These are phyloP conservation scores for Sphinx pinastri DNA, from an alignment of 2,888 invertebrate genomes.

Conservation along the genomic window DNA sequence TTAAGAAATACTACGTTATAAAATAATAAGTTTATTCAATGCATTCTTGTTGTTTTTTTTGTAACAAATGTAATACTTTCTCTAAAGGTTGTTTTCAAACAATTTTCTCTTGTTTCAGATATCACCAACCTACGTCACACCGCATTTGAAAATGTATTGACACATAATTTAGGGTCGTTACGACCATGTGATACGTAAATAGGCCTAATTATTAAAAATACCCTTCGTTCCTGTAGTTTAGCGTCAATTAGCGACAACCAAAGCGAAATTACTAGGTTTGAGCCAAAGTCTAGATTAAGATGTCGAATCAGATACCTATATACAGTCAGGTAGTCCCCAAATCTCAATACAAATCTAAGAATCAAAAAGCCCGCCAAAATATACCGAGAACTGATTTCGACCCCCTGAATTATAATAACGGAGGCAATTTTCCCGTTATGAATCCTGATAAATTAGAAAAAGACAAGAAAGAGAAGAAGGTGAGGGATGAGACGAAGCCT, in stretches of 20 bases:
- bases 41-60: too few relatives aligned
- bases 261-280: slow-evolving; percentile 44
- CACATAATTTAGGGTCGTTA: slow-evolving; percentile 26
- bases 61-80: too few relatives aligned
- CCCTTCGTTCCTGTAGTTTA: slow-evolving; percentile 71
- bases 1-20: too few relatives aligned
- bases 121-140: slow-evolving; percentile 24
- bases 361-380: slow-evolving; percentile 48
- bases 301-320: slow-evolving; percentile 80
- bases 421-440: slow-evolving; percentile 65
- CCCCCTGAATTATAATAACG: slow-evolving; percentile 86
- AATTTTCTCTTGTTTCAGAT: slow-evolving; percentile 46
- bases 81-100: background rate
- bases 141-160: slow-evolving; percentile 27
- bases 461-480: slow-evolving; percentile 50
- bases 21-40: too few relatives aligned
- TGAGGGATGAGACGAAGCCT: slow-evolving; percentile 53
- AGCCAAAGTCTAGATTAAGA: slow-evolving; percentile 70
- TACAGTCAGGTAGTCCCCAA: slow-evolving; percentile 81
- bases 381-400: slow-evolving; percentile 83
- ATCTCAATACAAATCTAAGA: slow-evolving; percentile 68
- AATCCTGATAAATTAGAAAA: slow-evolving; percentile 55
- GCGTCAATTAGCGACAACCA: slow-evolving; percentile 72
- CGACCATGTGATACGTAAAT: slow-evolving; percentile 52
- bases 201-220: slow-evolving; percentile 47